Evolutionary conservation across 2,797 vertebrate genomes (phyloP).

Genomic region (Spatula clypeata): DNA sequence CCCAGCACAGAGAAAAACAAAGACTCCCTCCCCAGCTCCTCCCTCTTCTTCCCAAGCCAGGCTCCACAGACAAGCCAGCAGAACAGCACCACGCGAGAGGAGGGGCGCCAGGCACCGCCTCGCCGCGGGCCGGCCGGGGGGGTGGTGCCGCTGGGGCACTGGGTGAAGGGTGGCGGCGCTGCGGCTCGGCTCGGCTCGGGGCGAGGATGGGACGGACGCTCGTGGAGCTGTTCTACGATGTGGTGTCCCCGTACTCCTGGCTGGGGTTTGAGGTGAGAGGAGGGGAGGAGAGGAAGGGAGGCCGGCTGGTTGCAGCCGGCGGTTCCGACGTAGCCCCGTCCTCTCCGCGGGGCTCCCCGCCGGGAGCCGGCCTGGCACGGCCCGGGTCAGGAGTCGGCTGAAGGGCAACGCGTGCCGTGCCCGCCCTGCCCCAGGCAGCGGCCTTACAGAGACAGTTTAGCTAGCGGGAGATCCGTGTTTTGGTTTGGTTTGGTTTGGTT

Average conservation of each 20-base stretch:
- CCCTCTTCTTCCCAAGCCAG: not conserved
- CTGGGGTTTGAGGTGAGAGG: conserved; percentile 58
- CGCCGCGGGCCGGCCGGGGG: too few relatives aligned
- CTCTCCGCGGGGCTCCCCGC: too few relatives aligned
- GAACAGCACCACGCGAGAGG: not conserved
- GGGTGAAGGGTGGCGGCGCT: not conserved
- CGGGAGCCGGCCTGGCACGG: not conserved
- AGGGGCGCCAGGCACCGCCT: too few relatives aligned
- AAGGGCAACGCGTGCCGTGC: not conserved
- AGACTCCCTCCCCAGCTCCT: not conserved
- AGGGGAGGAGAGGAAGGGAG: accelerated
- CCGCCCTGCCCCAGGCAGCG: not conserved
- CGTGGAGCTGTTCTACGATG: conserved; percentile 57
- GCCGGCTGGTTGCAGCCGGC: not conserved
- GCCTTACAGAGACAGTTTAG: not conserved
- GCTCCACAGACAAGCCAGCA: not conserved
- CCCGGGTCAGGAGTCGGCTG: not conserved
- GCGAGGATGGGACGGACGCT: accelerated
- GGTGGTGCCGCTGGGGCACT: accelerated
- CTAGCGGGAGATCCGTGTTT: not conserved
- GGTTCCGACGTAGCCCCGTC: accelerated
- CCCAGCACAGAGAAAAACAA: not conserved
- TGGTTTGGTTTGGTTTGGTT: not conserved
- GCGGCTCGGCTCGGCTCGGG: too few relatives aligned
- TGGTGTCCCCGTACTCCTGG: conserved; percentile 65